Conservation (phyloP, 35 echinoderm and acorn worm species). For the Ophiothrix spiculata region DNA sequence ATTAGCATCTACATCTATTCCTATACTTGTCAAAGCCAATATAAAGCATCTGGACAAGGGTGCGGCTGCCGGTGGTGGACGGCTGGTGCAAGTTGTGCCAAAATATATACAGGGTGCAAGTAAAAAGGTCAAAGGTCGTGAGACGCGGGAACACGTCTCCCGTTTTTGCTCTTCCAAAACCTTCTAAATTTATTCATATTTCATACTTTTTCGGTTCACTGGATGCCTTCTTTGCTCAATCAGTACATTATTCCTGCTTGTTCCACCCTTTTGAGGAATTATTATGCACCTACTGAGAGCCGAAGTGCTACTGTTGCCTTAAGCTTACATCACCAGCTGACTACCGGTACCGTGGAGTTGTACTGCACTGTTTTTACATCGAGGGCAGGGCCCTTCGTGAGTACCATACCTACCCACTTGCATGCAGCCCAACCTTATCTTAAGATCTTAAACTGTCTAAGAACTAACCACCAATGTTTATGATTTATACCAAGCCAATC, state of each 20-base stretch:
- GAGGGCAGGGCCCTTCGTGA: no score
- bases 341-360: background rate
- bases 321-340: background rate
- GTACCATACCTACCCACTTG: no score
- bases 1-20: no score
- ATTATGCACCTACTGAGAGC: no score
- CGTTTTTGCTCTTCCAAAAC: background rate
- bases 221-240: background rate
- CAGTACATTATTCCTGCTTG: background rate
- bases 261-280: background rate
- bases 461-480: background rate
- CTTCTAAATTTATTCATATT: background rate
- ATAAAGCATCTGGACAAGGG: no score
- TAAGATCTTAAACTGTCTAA: background rate
- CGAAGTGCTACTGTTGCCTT: background rate
- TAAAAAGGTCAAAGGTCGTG: background rate
- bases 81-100: no score
- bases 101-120: no score
- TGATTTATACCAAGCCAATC: background rate
- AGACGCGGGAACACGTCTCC: background rate
- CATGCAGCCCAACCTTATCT: background rate
- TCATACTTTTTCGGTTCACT: background rate
- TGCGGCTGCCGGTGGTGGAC: no score
- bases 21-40: no score
- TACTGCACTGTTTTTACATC: no score